Conservation (phyloP, 2,888 invertebrate species). For the Galeruca laticollis region DNA sequence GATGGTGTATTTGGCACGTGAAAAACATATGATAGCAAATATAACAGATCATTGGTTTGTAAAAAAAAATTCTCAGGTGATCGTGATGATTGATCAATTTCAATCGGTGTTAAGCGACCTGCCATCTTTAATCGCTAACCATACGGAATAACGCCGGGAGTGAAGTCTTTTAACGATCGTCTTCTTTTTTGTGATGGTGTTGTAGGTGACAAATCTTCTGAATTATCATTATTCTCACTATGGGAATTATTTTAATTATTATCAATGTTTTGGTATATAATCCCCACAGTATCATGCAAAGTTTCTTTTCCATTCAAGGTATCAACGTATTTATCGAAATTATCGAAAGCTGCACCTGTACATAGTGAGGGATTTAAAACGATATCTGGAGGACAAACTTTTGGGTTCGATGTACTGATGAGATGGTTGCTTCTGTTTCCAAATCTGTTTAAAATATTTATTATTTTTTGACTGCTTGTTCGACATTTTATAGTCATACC, state of each 20-base stretch:
- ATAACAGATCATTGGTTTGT: constrained; percentile 39
- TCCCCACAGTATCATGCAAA: constrained; percentile 47
- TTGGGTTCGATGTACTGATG: constrained; percentile 24
- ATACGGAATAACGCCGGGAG: constrained; percentile 32
- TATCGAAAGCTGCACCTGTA: constrained; percentile 48
- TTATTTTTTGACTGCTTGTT: constrained; percentile 43
- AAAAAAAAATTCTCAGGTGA: neutral
- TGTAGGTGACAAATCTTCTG: constrained; percentile 20
- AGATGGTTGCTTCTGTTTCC: constrained; percentile 39
- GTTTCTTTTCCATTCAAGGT: constrained; percentile 48
- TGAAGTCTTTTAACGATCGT: constrained; percentile 32
- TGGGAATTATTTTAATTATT: constrained; percentile 27
- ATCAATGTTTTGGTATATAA: constrained; percentile 44
- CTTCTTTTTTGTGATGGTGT: constrained; percentile 35
- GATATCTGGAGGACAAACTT: constrained; percentile 43
- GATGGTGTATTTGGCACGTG: constrained; percentile 52
- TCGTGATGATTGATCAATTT: constrained; percentile 6
- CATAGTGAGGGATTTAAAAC: constrained; percentile 47
- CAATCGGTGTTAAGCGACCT: constrained; percentile 20
- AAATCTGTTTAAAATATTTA: constrained; percentile 42
- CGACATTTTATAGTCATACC: constrained; percentile 36
- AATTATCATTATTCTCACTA: constrained; percentile 15
- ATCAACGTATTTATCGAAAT: constrained; percentile 50
- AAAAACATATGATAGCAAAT: constrained; percentile 48
- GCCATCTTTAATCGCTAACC: constrained; percentile 23